phyloP scores from a whole-genome alignment of 2,888 invertebrate genomes.

The Rhodophaea formosa region DNA sequence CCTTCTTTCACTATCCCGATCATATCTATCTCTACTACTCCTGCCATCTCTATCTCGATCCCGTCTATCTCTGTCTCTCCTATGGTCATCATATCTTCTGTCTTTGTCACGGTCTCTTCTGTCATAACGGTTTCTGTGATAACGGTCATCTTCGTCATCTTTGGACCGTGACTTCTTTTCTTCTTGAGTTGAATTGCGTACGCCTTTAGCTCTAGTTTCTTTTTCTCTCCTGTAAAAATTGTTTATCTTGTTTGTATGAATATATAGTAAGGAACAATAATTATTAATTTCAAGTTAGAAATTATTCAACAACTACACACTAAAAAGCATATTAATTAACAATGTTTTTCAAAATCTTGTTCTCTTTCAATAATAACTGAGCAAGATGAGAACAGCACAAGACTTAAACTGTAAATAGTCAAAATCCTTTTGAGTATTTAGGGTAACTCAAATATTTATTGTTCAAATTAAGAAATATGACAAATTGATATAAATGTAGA shows the following conservation, averaged over 20 bases:
- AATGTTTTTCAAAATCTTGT: too few species aligned
- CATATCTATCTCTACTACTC: conserved; percentile 42
- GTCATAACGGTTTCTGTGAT: conserved; percentile 57
- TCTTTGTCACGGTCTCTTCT: conserved; percentile 49
- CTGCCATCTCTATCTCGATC: conserved; percentile 36
- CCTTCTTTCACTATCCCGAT: conserved; percentile 47
- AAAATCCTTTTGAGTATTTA: too few species aligned
- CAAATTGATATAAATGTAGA: too few species aligned
- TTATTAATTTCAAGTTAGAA: too few species aligned
- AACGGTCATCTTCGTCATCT: conserved; percentile 62
- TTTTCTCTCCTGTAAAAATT: conserved; percentile 61
- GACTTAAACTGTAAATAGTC: too few species aligned
- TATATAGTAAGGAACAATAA: too few species aligned
- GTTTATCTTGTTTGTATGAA: not conserved
- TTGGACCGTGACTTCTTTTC: conserved; percentile 65
- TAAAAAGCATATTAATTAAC: too few species aligned
- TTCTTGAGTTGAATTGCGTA: conserved; percentile 85
- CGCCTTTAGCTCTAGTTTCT: conserved; percentile 85
- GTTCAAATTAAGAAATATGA: too few species aligned
- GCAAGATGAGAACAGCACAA: too few species aligned
- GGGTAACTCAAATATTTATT: too few species aligned
- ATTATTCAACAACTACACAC: too few species aligned
- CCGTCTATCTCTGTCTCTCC: conserved; percentile 36
- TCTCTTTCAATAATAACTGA: too few species aligned
- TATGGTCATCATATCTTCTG: conserved; percentile 40